Evolutionary conservation across 2,888 invertebrate genomes (phyloP).

Genomic region (Hybos culiciformis): DNA sequence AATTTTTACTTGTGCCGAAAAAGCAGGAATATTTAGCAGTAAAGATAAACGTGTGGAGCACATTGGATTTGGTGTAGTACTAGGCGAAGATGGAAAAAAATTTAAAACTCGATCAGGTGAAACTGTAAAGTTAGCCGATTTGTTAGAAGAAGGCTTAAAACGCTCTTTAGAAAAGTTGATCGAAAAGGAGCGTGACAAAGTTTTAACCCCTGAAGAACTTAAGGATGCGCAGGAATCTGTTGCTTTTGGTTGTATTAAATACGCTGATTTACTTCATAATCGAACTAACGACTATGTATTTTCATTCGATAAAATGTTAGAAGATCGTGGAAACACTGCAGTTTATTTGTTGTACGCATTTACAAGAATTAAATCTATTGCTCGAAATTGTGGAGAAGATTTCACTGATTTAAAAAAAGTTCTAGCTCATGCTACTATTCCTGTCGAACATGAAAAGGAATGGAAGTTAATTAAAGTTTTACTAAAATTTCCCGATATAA

Average conservation of each 20-base stretch:
- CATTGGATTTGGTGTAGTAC: constrained; percentile 90
- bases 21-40: constrained; percentile 59
- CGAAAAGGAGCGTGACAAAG: constrained; percentile 78
- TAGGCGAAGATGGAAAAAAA: constrained; percentile 98
- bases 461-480: constrained; percentile 85
- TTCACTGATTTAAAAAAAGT: constrained; percentile 50
- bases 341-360: constrained; percentile 92
- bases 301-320: constrained; percentile 98
- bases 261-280: constrained; percentile 91
- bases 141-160: constrained; percentile 83
- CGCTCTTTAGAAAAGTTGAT: constrained; percentile 67
- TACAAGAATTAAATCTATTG: constrained; percentile 85
- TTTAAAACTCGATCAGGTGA: constrained; percentile 98
- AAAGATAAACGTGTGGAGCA: constrained; percentile 62
- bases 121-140: constrained; percentile 71
- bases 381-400: constrained; percentile 43
- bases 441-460: constrained; percentile 80
- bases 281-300: constrained; percentile 90
- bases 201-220: constrained; percentile 67
- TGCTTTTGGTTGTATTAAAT: constrained; percentile 97
- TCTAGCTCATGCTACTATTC: constrained; percentile 44
- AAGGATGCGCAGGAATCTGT: constrained; percentile 75
- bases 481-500: constrained; percentile 73
- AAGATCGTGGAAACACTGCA: constrained; percentile 97
- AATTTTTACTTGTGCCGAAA: constrained; percentile 65